A percentile compares a stretch with the other conserved stretches of the same genome.
Conservation (phyloP, 2,888 invertebrate species). For the Coenonympha glycerion region DNA sequence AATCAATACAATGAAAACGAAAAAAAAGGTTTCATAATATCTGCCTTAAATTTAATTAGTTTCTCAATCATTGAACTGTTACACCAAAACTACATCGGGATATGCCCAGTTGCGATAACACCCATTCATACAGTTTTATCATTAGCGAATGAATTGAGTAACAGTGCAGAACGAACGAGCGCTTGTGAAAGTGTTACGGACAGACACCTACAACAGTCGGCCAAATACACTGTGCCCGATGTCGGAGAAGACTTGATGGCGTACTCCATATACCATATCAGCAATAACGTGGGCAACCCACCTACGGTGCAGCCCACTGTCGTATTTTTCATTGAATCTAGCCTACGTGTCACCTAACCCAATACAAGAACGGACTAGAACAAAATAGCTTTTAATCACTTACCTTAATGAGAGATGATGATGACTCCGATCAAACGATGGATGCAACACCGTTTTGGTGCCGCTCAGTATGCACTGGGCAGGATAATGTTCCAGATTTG, state of each 20-base stretch:
- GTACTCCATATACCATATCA: constrained; percentile 61
- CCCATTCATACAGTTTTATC: constrained; percentile 9
- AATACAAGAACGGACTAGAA: constrained; percentile 42
- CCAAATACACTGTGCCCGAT: constrained; percentile 43
- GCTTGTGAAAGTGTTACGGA: constrained; percentile 35
- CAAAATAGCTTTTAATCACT: constrained; percentile 53
- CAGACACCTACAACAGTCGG: constrained; percentile 35
- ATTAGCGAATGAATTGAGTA: constrained; percentile 16
- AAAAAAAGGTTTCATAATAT: not conserved
- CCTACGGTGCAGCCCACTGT: constrained; percentile 64
- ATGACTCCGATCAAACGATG: constrained; percentile 2
- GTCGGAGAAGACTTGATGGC: constrained; percentile 50
- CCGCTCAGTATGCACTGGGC: not conserved
- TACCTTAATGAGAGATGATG: constrained; percentile 59
- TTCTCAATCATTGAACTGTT: constrained; percentile 14
- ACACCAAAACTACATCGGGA: not conserved
- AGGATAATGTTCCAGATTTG: constrained; percentile 11
- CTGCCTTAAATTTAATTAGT: constrained; percentile 9
- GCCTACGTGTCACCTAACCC: constrained; percentile 62
- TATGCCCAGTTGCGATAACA: constrained; percentile 11
- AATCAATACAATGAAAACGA: not conserved
- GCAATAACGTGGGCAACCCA: constrained; percentile 67
- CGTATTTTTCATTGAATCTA: constrained; percentile 54
- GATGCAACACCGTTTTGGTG: not conserved
- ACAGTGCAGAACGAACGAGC: constrained; percentile 10